These are phyloP conservation scores for Caenorhabditis sinica DNA, from an alignment of 2,888 invertebrate species.

Conservation along the genomic window DNA sequence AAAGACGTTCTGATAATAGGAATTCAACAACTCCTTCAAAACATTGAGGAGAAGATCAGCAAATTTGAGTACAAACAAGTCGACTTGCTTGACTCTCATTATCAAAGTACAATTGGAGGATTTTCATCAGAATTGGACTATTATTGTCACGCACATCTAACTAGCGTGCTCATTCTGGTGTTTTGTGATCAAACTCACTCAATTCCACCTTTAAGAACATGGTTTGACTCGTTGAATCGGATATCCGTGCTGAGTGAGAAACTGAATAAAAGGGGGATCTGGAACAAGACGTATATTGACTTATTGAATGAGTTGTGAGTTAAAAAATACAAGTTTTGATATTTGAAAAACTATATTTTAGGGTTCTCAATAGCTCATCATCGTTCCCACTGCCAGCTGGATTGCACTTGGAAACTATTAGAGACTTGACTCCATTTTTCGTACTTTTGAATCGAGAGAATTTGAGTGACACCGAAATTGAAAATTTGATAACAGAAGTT, in stretches of 20 bases:
- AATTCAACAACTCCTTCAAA: not conserved
- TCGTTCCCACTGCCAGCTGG: slow-evolving; percentile 18
- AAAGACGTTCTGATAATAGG: slow-evolving; percentile 17
- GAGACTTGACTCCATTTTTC: slow-evolving; percentile 25
- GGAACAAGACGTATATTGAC: not conserved
- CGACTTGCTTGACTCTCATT: slow-evolving; percentile 18
- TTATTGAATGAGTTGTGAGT: slow-evolving; percentile 8
- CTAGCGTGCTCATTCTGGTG: slow-evolving; percentile 21
- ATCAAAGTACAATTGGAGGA: not conserved
- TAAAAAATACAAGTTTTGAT: not conserved
- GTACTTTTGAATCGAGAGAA: not conserved
- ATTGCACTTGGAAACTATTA: slow-evolving; percentile 8
- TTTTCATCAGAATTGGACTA: not conserved
- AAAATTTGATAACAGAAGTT: not conserved
- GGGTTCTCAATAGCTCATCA: slow-evolving; percentile 2
- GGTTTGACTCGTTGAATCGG: slow-evolving; percentile 27
- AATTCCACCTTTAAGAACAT: not conserved
- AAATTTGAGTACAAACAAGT: not conserved
- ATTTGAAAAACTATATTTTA: not conserved
- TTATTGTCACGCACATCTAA: slow-evolving; percentile 30
- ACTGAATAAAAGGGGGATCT: not conserved
- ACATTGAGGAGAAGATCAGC: slow-evolving; percentile 1
- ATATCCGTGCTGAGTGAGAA: not conserved
- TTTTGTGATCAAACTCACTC: slow-evolving; percentile 38
- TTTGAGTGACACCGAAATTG: not conserved